Conservation (phyloP, 53 echinoderm and acorn worm genomes). For the Stichopus horrens region DNA sequence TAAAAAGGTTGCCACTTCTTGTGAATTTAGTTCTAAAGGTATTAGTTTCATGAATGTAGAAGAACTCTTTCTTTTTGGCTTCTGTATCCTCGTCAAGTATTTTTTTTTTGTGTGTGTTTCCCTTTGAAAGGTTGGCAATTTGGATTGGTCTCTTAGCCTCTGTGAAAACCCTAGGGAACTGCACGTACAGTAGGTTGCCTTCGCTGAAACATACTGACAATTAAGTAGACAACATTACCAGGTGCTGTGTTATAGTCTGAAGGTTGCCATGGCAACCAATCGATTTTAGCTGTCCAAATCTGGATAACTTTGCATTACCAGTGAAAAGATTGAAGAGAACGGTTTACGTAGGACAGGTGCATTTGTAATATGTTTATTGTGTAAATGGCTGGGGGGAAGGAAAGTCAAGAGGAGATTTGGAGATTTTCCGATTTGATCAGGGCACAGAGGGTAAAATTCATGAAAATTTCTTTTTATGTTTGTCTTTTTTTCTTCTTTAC, state of each 20-base stretch:
- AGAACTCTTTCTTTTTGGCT: too few species aligned
- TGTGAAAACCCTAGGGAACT: background rate
- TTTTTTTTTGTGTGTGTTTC: too few species aligned
- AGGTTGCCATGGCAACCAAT: background rate
- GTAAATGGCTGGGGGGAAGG: background rate
- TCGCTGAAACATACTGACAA: background rate
- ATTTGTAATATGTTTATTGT: background rate
- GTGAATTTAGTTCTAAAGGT: too few species aligned
- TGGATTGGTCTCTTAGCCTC: too few species aligned
- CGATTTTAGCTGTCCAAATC: background rate
- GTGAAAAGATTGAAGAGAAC: background rate
- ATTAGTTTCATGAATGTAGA: too few species aligned
- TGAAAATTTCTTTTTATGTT: background rate
- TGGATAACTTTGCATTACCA: background rate
- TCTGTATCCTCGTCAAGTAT: too few species aligned
- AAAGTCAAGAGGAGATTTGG: background rate
- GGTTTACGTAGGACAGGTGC: background rate
- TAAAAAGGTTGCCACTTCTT: too few species aligned
- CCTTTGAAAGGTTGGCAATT: too few species aligned
- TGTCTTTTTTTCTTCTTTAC: slow-evolving; percentile 6
- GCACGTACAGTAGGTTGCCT: background rate
- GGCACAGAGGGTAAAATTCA: background rate
- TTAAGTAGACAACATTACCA: background rate
- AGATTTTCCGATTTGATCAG: too few species aligned
- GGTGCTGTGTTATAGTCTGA: background rate